Percentiles rank a stretch among this genome's conserved stretches.
These are phyloP conservation scores for Mycalesis mineus DNA, from an alignment of 2,888 invertebrate species.

Conservation along the genomic window DNA sequence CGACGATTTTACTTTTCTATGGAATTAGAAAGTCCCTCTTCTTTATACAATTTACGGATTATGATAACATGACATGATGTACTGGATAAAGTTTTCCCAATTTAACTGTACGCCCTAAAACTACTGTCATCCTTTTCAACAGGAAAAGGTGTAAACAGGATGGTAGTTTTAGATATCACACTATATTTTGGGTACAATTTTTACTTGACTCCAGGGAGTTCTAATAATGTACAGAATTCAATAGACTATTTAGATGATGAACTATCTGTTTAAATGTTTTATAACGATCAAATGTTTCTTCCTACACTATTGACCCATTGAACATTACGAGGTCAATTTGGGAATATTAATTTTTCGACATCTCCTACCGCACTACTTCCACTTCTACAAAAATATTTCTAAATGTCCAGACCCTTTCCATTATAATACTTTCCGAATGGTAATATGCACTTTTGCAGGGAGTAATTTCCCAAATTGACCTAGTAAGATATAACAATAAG, in stretches of 20 bases:
- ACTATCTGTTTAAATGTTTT: background rate
- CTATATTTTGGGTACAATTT: background rate
- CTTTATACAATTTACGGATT: slow-evolving; percentile 11
- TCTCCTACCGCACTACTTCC: too few relatives aligned
- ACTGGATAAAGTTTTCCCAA: background rate
- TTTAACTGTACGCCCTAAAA: background rate
- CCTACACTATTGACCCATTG: too few relatives aligned
- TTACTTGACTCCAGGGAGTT: slow-evolving; percentile 42
- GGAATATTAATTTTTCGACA: too few relatives aligned
- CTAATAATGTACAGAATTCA: slow-evolving; percentile 47
- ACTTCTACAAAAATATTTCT: too few relatives aligned
- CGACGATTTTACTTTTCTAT: slow-evolving; percentile 20
- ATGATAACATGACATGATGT: slow-evolving; percentile 18
- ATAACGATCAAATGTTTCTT: background rate
- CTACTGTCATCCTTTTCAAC: background rate
- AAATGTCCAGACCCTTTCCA: too few relatives aligned
- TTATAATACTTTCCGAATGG: too few relatives aligned
- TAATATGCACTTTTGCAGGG: too few relatives aligned
- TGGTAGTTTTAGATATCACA: background rate
- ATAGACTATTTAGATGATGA: slow-evolving; percentile 23
- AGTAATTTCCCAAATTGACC: too few relatives aligned
- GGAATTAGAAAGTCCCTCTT: slow-evolving; percentile 16
- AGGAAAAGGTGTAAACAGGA: background rate
- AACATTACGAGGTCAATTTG: too few relatives aligned
- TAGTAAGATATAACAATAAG: too few relatives aligned